Conservation (phyloP, 2,888 invertebrate genomes). For the Lagria hirta region DNA sequence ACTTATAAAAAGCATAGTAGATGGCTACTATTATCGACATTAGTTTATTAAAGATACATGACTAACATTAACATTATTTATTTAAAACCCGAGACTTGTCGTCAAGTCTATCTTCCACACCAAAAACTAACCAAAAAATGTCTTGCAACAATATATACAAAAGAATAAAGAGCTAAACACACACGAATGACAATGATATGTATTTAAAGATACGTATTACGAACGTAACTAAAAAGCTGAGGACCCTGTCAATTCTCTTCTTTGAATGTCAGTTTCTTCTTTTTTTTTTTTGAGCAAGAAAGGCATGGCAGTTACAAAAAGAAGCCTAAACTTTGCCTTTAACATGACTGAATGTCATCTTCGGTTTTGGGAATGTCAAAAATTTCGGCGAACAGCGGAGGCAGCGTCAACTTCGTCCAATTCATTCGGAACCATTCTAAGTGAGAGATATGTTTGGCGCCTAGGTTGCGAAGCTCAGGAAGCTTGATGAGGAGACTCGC, state of each 20-base stretch:
- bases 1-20: constrained; percentile 46
- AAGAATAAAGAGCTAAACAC: constrained; percentile 34
- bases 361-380: constrained; percentile 92
- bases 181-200: constrained; percentile 43
- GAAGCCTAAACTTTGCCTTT: too few relatives aligned
- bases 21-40: constrained; percentile 44
- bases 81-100: constrained; percentile 39
- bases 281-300: constrained; percentile 44
- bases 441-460: constrained; percentile 79
- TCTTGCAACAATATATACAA: constrained; percentile 42
- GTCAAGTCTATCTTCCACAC: constrained; percentile 40
- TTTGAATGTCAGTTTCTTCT: constrained; percentile 33
- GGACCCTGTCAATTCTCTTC: constrained; percentile 44
- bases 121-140: constrained; percentile 42
- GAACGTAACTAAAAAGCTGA: constrained; percentile 37
- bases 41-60: constrained; percentile 38
- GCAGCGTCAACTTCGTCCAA: constrained; percentile 82
- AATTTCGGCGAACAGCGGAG: constrained; percentile 93
- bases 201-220: constrained; percentile 36
- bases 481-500: constrained; percentile 62
- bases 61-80: constrained; percentile 40
- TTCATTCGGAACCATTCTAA: constrained; percentile 89
- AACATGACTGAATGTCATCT: constrained; percentile 61
- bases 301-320: constrained; percentile 31
- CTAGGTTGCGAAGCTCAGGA: constrained; percentile 78